Base-by-base conservation (phyloP, 1,140 invertebrate genomes). In the Plutomurus gul region DNA sequence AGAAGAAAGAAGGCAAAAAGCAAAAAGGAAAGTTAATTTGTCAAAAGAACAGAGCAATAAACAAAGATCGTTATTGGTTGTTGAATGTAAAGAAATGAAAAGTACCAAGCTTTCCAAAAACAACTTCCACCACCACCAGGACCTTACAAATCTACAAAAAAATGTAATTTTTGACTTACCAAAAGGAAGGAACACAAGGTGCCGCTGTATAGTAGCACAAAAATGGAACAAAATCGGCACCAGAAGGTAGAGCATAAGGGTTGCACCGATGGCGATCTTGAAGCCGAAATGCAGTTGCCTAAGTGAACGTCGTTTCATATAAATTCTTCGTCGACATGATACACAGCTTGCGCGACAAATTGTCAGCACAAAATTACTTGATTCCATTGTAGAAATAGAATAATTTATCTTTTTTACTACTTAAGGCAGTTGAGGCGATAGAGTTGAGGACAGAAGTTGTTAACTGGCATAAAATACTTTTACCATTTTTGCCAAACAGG, bases 161-260 rank as follows among this genome's bases (percentile, higher is more conserved):
- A 33, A 1, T 3, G n/a, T 8, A 22, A 25, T 47, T 27, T 8
- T 3, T 47, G n/a, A 81, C 40, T 81, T 77, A 84, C 82, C 78
- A 60, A 76, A 84, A 10, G 82, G 82, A 16, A 84, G 56, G 40
- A 84, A 84, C 46, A 84, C 81, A n/a, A 84, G 71, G 65, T 84
- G 82, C 13, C 81, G 36, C 75, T 84, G 82, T 27, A 84, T 51
- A 10, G 76, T 60, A 8, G 74, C 27, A 70, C 73, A 76, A 27
- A 79, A 77, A 46, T 81, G 80, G 43, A 77, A 82, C 7, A 84
- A 13, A 25, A 79, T 36, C 11, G 82, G 82, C 6, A 84, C 46
- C 4, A 84, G 40, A 16, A 84, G 79, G 47, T 84, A 84, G 8
- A 84, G 46, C n/a, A 76, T 36, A 11, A 84, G 30, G 6, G 82